phyloP scores from a whole-genome alignment of 2,113 vertebrate genomes.

The Hypanus sabinus region DNA sequence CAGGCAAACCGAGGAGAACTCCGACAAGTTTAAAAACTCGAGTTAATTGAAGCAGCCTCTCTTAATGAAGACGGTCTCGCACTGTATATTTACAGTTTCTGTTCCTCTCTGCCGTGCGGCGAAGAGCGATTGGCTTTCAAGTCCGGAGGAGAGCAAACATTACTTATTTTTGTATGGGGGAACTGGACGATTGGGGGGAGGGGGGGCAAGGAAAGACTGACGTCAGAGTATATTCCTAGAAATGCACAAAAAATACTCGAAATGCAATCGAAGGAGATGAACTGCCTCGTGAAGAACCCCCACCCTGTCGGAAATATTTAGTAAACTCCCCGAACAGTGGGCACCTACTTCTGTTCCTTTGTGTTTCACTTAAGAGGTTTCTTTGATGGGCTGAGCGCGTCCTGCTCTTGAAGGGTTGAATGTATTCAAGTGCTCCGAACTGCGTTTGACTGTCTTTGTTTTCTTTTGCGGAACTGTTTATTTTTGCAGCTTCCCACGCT shows the following conservation, averaged over 20 bases:
- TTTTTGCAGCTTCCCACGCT: conserved; percentile 67
- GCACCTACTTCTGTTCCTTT: conserved; percentile 38
- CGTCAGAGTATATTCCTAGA: too few relatives aligned
- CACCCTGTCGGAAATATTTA: not conserved
- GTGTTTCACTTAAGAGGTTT: conserved; percentile 51
- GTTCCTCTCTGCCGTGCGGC: not conserved
- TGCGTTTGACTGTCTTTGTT: conserved; percentile 60
- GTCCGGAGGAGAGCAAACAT: not conserved
- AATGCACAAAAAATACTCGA: not conserved
- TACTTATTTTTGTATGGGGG: not conserved
- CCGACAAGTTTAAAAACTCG: not conserved
- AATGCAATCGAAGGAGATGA: not conserved
- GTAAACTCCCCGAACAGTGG: not conserved
- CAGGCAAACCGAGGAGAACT: not conserved
- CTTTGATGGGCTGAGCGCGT: conserved; percentile 54
- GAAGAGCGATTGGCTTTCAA: not conserved
- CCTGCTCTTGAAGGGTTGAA: conserved; percentile 54
- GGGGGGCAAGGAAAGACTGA: too few relatives aligned
- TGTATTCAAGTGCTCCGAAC: conserved; percentile 60
- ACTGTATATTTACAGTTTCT: not conserved
- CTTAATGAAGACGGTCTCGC: not conserved
- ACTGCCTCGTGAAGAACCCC: too few relatives aligned
- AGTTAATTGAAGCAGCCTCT: not conserved
- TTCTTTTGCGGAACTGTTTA: conserved; percentile 70
- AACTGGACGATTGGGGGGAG: too few relatives aligned